Evolutionary conservation across 2,797 vertebrate genomes (phyloP).

Genomic region (Pelobates cultripes): DNA sequence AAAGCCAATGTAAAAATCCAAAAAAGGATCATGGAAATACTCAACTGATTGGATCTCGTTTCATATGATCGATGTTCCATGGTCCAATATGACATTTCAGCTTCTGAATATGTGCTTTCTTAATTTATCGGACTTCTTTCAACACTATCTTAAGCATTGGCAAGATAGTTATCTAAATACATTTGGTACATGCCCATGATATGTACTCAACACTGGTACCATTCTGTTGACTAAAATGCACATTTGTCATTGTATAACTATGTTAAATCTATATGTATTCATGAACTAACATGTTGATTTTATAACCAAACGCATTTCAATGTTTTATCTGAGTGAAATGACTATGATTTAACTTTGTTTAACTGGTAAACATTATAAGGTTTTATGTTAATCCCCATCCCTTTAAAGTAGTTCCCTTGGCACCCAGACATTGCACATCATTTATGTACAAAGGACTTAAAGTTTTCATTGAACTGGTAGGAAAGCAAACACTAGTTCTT

Average conservation of each 20-base stretch:
- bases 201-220: not conserved
- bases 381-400: constrained; percentile 15
- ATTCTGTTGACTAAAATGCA: constrained; percentile 11
- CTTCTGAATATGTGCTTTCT: too few species aligned
- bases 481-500: too few species aligned
- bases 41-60: too few species aligned
- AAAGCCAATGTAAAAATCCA: too few species aligned
- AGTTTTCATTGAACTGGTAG: too few species aligned
- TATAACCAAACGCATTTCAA: not conserved
- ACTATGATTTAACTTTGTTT: not conserved
- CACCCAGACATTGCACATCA: not conserved
- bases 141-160: constrained; percentile 10
- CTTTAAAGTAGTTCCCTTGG: constrained; percentile 1
- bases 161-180: not conserved
- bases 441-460: too few species aligned
- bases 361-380: not conserved
- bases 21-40: too few species aligned
- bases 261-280: not conserved
- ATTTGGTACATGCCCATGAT: constrained; percentile 12
- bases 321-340: not conserved
- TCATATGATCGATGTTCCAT: too few species aligned
- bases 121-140: too few species aligned
- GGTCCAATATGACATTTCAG: too few species aligned
- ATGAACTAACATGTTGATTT: constrained; percentile 13
- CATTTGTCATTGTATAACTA: constrained; percentile 20